These are phyloP conservation scores for Habroteleia sp. DNA, from an alignment of 2,888 invertebrate species.

Conservation along the genomic window DNA sequence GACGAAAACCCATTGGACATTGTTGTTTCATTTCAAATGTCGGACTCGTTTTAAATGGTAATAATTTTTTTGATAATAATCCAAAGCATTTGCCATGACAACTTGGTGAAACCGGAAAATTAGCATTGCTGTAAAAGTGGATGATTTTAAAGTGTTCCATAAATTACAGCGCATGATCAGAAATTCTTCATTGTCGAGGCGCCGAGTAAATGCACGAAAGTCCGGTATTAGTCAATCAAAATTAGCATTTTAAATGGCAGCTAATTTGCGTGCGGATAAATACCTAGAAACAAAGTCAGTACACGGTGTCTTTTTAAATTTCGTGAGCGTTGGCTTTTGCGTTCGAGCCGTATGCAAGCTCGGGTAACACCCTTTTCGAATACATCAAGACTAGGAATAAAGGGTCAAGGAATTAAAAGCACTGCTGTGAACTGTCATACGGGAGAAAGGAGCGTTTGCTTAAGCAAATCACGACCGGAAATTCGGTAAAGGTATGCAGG, in stretches of 20 bases:
- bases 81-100: too few relatives aligned
- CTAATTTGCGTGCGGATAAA: conserved; percentile 23
- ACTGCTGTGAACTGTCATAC: conserved; percentile 8
- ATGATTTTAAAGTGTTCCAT: not conserved
- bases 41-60: too few relatives aligned
- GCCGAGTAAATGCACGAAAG: conserved; percentile 3
- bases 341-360: conserved; percentile 1
- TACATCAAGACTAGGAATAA: conserved; percentile 2
- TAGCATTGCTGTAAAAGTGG: not conserved
- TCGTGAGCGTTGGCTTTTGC: conserved; percentile 21
- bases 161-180: not conserved
- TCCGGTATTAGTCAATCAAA: conserved; percentile 10
- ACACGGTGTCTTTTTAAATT: conserved; percentile 19
- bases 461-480: conserved; percentile 38
- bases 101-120: too few relatives aligned
- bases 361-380: conserved; percentile 27
- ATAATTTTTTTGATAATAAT: too few relatives aligned
- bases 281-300: conserved; percentile 25
- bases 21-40: too few relatives aligned
- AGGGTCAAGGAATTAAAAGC: conserved; percentile 9
- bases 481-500: conserved; percentile 10
- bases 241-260: conserved; percentile 20
- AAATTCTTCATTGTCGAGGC: conserved; percentile 2
- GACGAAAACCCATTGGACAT: too few relatives aligned
- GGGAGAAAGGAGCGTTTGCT: conserved; percentile 3